Evolutionary conservation across 2,888 invertebrate genomes (phyloP).

Genomic region (Drepana falcataria): DNA sequence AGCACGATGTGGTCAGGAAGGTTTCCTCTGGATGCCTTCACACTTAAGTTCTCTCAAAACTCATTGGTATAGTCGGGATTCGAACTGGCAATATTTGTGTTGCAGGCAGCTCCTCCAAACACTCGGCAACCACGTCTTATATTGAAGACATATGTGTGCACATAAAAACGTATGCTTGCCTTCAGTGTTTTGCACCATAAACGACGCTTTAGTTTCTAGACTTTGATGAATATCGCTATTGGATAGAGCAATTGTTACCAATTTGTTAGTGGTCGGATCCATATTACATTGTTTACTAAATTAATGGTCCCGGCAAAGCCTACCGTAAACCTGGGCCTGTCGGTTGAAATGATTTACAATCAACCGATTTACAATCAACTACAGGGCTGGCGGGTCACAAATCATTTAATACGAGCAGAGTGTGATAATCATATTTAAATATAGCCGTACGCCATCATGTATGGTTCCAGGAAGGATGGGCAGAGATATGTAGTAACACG

Average conservation of each 20-base stretch:
- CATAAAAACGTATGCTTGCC: conserved; percentile 4
- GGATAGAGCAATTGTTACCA: conserved; percentile 37
- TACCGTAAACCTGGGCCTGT: conserved; percentile 22
- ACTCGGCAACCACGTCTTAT: no score
- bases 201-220: conserved; percentile 20
- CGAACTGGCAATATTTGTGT: no score
- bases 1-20: no score
- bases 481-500: no score
- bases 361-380: conserved; percentile 18
- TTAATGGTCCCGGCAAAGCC: conserved; percentile 32
- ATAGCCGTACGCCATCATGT: no score
- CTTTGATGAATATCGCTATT: conserved; percentile 36
- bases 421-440: conserved; percentile 19
- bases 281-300: conserved; percentile 41
- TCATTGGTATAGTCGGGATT: no score
- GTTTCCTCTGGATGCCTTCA: no score
- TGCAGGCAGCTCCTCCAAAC: no score
- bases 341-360: conserved; percentile 26
- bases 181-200: conserved; percentile 16
- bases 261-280: conserved; percentile 44
- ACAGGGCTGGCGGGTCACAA: conserved; percentile 8
- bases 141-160: no score
- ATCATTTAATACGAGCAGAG: conserved; percentile 20
- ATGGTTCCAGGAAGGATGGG: no score
- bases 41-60: no score